Evolutionary conservation across 2,797 vertebrate genomes (phyloP), one percentile per base, ranked within the genome.

Genomic region (Clarias fuscus): DNA sequence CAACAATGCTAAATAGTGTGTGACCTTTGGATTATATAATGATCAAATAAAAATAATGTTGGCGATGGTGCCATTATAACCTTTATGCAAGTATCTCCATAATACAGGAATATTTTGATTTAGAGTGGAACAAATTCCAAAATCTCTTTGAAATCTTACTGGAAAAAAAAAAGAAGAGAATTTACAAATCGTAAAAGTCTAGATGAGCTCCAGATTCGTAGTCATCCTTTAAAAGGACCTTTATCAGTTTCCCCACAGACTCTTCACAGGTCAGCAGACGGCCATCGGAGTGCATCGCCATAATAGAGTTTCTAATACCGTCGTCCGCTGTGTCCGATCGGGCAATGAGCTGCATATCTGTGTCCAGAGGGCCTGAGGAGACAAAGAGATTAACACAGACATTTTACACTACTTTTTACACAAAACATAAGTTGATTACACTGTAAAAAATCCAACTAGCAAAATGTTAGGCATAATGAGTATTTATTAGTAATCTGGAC

Each of bases 201-300:
- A 98, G 0, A 0, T 98, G 98, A 1, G 93, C 96, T 6, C 98
- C 98, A 0, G 97, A 97, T 2, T 83, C 20, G 88, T 95, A 99
- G 0, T 43, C 53, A 84, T 98, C 94, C 8, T 96, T 92, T 13
- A 95, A 93, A 59, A 99, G 94, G 33, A 98, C 89, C 78, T 82
- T 91, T 85, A 97, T 83, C 87, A 99, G 93, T 87, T 97, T 98
- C 84, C 92, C 90, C 7, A 96, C 96, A 0, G 97, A 97, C 20
- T 89, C 85, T 0, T 90, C 90, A 15, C 96, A 95, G 67, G 94
- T 94, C 0, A 98, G 91, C 78, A 99, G 91, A 83, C 93, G 72
- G 2, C 96, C 92, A 0, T 90, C 73, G 1, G 91, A 48, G 1
- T 94, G 94, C 90, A 96, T 87, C 17, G 84, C 85, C 0, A 87